Evolutionary conservation across 2,888 invertebrate genomes (phyloP).

Genomic region (Heliconius charithonia): DNA sequence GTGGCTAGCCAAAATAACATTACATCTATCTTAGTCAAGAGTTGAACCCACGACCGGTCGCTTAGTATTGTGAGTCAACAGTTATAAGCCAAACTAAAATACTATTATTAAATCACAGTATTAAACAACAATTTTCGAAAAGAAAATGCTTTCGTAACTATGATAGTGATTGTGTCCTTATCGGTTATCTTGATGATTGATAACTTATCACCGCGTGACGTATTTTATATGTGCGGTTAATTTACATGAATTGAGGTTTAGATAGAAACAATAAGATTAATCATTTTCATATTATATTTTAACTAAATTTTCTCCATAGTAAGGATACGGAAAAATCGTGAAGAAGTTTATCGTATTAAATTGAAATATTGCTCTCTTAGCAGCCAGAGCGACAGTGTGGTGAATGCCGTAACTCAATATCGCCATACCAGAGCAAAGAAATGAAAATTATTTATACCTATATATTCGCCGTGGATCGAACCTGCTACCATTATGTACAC

Average conservation of each 20-base stretch:
- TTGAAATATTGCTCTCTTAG: no score
- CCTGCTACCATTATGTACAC: no score
- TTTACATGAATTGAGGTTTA: background rate
- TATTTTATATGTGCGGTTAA: constrained; percentile 5
- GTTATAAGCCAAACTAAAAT: background rate
- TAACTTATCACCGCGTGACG: constrained; percentile 14
- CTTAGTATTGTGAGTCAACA: background rate
- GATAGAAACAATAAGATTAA: background rate
- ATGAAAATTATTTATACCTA: no score
- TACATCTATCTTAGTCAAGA: background rate
- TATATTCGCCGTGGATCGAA: no score
- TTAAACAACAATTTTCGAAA: background rate
- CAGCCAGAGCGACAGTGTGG: no score
- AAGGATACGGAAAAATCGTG: no score
- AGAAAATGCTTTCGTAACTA: constrained; percentile 14
- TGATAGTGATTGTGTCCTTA: constrained; percentile 1
- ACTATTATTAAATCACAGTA: background rate
- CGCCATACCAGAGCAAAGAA: no score
- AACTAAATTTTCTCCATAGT: no score
- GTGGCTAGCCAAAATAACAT: background rate
- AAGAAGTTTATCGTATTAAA: no score
- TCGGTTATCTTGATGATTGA: constrained; percentile 21
- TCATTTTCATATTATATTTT: no score
- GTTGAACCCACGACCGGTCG: background rate
- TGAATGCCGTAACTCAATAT: no score